A percentile compares a stretch with the other conserved stretches of the same genome.
Evolutionary conservation across 2,888 invertebrate genomes (phyloP).

Genomic region (Amphipyra tragopoginis): DNA sequence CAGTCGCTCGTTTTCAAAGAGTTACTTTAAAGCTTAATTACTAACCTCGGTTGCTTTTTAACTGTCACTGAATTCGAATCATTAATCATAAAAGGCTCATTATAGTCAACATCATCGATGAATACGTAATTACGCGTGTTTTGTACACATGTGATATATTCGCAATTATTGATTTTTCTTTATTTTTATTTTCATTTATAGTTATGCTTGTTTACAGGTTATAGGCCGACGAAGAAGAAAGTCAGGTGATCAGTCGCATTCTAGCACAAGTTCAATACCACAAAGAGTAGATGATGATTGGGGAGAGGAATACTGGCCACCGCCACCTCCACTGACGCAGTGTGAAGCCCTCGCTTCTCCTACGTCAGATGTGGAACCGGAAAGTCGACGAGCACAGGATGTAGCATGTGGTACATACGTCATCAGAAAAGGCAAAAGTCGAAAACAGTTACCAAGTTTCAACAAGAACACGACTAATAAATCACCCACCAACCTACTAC

Average conservation of each 20-base stretch:
- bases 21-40: no score
- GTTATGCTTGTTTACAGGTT: constrained; percentile 80
- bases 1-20: not conserved
- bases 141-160: no score
- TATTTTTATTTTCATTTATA: not conserved
- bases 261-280: constrained; percentile 93
- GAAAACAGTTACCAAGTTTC: constrained; percentile 91
- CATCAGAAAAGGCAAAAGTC: constrained; percentile 93
- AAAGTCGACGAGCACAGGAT: constrained; percentile 77
- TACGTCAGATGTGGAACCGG: constrained; percentile 90
- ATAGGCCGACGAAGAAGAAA: constrained; percentile 89
- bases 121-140: no score
- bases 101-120: no score
- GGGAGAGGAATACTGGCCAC: constrained; percentile 92
- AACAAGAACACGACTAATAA: constrained; percentile 88
- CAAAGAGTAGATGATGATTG: constrained; percentile 91
- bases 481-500: constrained; percentile 77
- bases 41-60: no score
- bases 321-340: constrained; percentile 91
- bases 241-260: constrained; percentile 90
- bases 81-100: no score
- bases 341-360: constrained; percentile 92
- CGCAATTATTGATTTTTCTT: not conserved
- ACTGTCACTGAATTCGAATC: no score
- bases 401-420: constrained; percentile 93